Evolutionary conservation across 1,140 invertebrate species (phyloP).

Genomic region (Hyles euphorbiae): DNA sequence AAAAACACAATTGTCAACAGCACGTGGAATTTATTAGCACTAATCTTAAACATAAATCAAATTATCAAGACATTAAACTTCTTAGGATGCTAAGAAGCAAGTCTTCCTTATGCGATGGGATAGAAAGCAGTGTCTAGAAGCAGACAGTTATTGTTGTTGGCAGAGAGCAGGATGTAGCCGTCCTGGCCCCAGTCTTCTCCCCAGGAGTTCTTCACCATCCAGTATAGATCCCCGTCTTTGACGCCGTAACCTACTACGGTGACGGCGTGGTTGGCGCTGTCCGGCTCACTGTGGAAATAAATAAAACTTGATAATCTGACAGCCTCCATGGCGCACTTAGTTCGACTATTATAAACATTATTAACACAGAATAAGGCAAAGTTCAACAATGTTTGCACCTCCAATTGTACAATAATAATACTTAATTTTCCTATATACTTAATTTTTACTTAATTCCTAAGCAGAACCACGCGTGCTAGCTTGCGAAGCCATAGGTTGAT

Average conservation of each 20-base stretch:
- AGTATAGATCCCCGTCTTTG: slow-evolving; percentile 77
- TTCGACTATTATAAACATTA: background rate
- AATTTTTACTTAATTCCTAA: no score
- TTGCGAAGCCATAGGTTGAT: no score
- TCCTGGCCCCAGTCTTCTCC: slow-evolving; percentile 81
- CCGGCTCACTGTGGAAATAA: slow-evolving; percentile 37
- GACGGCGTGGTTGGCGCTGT: slow-evolving; percentile 75
- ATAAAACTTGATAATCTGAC: slow-evolving; percentile 3
- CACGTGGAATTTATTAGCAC: slow-evolving; percentile 38
- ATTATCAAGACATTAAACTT: no score
- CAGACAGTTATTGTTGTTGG: slow-evolving; percentile 84
- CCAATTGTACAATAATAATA: no score
- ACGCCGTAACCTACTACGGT: slow-evolving; percentile 78
- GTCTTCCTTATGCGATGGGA: slow-evolving; percentile 28
- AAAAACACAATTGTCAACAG: slow-evolving; percentile 24
- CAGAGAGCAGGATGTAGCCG: slow-evolving; percentile 88
- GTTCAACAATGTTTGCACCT: no score
- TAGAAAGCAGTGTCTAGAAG: slow-evolving; percentile 34
- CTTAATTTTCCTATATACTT: no score
- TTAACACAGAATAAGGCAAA: no score
- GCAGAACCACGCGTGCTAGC: no score
- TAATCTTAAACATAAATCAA: slow-evolving; percentile 8
- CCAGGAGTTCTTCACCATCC: slow-evolving; percentile 90
- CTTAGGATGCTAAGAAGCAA: background rate
- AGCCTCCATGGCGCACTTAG: no score